Percentiles rank a stretch among this genome's conserved stretches.
Conservation (phyloP, 2,888 invertebrate genomes). For the Lagria hirta region DNA sequence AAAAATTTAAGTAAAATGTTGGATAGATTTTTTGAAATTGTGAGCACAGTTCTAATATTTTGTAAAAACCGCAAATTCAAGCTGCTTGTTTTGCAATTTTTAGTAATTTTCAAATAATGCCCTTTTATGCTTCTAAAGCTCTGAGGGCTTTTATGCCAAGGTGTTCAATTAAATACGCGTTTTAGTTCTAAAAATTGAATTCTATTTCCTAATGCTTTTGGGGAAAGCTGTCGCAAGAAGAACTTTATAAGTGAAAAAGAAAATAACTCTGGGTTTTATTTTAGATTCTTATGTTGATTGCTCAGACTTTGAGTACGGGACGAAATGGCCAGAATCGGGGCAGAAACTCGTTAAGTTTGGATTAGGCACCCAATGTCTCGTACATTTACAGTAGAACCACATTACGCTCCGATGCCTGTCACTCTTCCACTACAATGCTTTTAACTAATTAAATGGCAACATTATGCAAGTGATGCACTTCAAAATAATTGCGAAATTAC, state of each 20-base stretch:
- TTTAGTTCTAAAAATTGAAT: no score
- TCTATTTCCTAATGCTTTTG: slow-evolving; percentile 10
- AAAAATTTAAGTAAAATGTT: no score
- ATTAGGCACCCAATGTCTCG: slow-evolving; percentile 52
- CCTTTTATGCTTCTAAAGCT: no score
- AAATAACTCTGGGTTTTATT: slow-evolving; percentile 46
- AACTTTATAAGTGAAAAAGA: slow-evolving; percentile 49
- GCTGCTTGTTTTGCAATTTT: no score
- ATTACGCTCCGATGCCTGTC: slow-evolving; percentile 34
- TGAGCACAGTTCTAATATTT: no score
- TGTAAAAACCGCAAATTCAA: no score
- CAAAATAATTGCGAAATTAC: slow-evolving; percentile 1
- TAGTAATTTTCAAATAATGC: no score
- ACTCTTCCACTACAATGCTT: slow-evolving; percentile 41
- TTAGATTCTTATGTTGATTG: slow-evolving; percentile 52
- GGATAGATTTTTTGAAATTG: no score
- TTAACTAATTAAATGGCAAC: slow-evolving; percentile 46
- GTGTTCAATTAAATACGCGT: no score
- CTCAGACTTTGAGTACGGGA: slow-evolving; percentile 36
- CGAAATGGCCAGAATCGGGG: slow-evolving; percentile 39
- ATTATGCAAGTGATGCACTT: slow-evolving; percentile 15
- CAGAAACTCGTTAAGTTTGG: slow-evolving; percentile 53
- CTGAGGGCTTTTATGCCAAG: no score
- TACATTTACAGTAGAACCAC: slow-evolving; percentile 41
- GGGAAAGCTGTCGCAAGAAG: slow-evolving; percentile 12